Base-by-base conservation (phyloP, 2,113 vertebrate genomes). In the Stictonetta naevosa region DNA sequence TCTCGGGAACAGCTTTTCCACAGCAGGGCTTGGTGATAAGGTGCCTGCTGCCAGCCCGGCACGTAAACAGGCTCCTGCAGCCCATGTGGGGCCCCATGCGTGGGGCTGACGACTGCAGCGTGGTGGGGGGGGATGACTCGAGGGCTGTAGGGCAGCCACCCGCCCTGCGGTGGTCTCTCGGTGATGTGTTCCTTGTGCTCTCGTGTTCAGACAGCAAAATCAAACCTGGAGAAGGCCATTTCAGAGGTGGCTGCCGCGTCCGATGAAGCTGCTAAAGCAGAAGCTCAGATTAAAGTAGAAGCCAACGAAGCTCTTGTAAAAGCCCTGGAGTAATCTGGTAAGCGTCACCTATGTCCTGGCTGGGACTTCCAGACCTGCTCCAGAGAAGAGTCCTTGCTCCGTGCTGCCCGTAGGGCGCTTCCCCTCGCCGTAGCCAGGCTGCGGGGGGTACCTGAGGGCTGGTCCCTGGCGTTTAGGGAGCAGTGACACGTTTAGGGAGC, bases 261-360 rank as follows among this genome's bases (percentile, higher is more conserved):
- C 0, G 98, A 99, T 1, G 99, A 99, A 95, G 98, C 98, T 1
- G 92, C 97, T 4, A 98, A 98, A 91, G 99, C 98, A 7, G 99
- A 99, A 95, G 98, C 97, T 69, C 99, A 98, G 96, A 98, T 99
- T 97, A 98, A 97, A 75, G 98, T 99, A 72, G 99, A 99, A 87
- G 98, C 99, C 84, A 99, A 98, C 0, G 99, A 99, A 93, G 99
- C 99, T 36, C 98, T 99, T 15, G 98, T 99, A 48, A 99, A 99
- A 95, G 99, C 99, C 20, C 97, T 99, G 94, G 99, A 99, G 93
- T 99, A 64, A 94, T n/a, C 10, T n/a, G 96, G 95, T 89, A 23
- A 92, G 86, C 3, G 17, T 34, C 58, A 15, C 19, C 46, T 17
- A 1, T 3, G 0, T 23, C 86, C 31, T 25, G 14, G 38, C 26